A percentile compares a stretch with the other conserved stretches of the same genome.
These are phyloP conservation scores for Heliconius charithonia DNA, from an alignment of 2,888 invertebrate species.

Conservation along the genomic window DNA sequence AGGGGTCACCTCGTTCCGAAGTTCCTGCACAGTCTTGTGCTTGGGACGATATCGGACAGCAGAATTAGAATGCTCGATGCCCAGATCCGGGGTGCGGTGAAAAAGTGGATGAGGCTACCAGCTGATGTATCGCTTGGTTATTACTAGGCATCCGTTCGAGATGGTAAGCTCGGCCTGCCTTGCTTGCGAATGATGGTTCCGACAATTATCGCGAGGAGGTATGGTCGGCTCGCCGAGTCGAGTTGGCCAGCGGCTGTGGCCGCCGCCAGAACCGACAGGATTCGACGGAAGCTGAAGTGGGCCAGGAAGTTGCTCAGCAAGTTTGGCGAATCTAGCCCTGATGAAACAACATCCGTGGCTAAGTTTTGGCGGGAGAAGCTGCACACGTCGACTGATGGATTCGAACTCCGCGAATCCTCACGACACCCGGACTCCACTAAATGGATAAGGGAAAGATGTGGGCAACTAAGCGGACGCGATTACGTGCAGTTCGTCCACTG, in stretches of 20 bases:
- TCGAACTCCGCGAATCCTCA: too few relatives aligned
- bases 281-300: slow-evolving; percentile 45
- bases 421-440: too few relatives aligned
- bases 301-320: slow-evolving; percentile 32
- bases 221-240: slow-evolving; percentile 48
- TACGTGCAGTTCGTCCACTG: too few relatives aligned
- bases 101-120: slow-evolving; percentile 50
- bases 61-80: slow-evolving; percentile 56
- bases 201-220: slow-evolving; percentile 46
- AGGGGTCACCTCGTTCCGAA: slow-evolving; percentile 61
- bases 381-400: too few relatives aligned
- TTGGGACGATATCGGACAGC: slow-evolving; percentile 52
- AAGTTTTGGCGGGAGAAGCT: background rate
- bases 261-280: slow-evolving; percentile 46
- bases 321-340: too few relatives aligned
- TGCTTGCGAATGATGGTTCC: slow-evolving; percentile 33
- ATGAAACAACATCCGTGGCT: too few relatives aligned
- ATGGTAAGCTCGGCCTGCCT: too few relatives aligned
- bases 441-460: too few relatives aligned
- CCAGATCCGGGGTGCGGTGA: slow-evolving; percentile 51
- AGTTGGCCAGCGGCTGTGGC: slow-evolving; percentile 47
- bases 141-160: too few relatives aligned
- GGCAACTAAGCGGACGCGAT: too few relatives aligned
- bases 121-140: slow-evolving; percentile 40
- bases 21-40: slow-evolving; percentile 57